Evolutionary conservation across 2,113 vertebrate genomes (phyloP), one percentile per base, ranked within the genome.

Genomic region (Cheilinus undulatus): DNA sequence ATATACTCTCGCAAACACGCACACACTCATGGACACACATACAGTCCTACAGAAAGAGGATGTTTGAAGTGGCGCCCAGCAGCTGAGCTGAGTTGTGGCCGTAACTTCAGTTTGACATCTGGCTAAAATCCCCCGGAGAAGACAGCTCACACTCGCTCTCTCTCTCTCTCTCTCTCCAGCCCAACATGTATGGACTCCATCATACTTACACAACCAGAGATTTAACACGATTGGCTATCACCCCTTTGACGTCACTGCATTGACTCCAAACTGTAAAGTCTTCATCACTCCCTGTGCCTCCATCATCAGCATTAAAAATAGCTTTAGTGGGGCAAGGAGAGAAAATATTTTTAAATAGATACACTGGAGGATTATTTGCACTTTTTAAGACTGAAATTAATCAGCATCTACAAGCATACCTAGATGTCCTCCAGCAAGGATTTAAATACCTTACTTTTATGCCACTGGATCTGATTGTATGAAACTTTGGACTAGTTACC

Each of bases 21-120:
- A 67, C 19, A 27, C 46, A 70, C 42, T 30, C 40, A 34, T n/a
- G 48, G 22, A 75, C 42, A 69, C 7, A 59, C 61, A 61, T 49
- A 72, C 54, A 66, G 30, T 3, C 51, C 28, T 5, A 43, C 22
- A 64, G 27, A 64, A 34, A 67, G 28, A 51, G 49, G 69, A 60
- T 69, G 85, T 88, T 91, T 91, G 87, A 91, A 88, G 88, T 87
- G 82, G 76, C 60, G 32, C 76, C 58, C 79, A 82, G 75, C 72
- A 77, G 85, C 84, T 80, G 81, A 81, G 72, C 69, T 75, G 83
- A 87, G 72, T 67, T 81, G 79, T 76, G 72, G 77, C 80, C 69
- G 27, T 88, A 87, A 85, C 82, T 87, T 88, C 70, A 78, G 51
- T 88, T 89, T 89, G 89, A 88, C 85, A 88, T 84, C 80, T 83